These are phyloP conservation scores for Aphyosemion australe DNA, from an alignment of 2,113 vertebrate genomes.

Conservation along the genomic window DNA sequence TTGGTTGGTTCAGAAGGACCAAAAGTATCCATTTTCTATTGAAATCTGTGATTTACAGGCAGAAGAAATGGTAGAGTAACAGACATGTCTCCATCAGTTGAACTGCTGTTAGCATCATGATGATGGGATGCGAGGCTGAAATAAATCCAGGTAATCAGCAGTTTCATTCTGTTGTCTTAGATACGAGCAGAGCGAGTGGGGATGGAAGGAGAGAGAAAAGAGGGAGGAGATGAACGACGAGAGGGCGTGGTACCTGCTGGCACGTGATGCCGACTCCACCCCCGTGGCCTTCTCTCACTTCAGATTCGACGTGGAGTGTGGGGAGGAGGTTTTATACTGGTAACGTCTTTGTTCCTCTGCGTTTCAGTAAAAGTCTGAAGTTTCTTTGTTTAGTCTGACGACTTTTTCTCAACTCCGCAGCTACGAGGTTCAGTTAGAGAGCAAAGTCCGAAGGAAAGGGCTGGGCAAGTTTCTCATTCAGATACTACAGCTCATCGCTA, in stretches of 20 bases:
- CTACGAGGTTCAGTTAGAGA: conserved; percentile 94
- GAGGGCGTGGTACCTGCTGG: conserved; percentile 91
- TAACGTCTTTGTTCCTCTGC: conserved; percentile 43
- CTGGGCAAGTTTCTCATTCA: conserved; percentile 94
- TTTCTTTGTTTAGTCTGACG: background rate
- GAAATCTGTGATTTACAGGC: background rate
- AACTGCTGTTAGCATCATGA: too few species aligned
- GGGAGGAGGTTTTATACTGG: conserved; percentile 95
- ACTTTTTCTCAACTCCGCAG: conserved; percentile 60
- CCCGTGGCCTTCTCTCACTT: conserved; percentile 93
- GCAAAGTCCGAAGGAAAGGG: conserved; percentile 88
- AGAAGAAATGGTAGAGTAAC: too few species aligned
- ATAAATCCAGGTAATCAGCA: background rate
- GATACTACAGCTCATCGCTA: conserved; percentile 93
- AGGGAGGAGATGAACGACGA: conserved; percentile 91
- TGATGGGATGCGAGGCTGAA: background rate
- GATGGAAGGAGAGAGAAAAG: conserved; percentile 94
- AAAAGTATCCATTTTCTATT: background rate
- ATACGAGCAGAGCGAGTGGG: conserved; percentile 94
- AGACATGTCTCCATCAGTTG: background rate
- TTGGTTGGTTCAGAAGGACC: background rate
- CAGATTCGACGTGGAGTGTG: conserved; percentile 91
- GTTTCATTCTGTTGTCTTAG: conserved; percentile 55
- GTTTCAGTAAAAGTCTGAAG: background rate
- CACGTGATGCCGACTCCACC: conserved; percentile 79